A percentile compares a stretch with the other conserved stretches of the same genome.
phyloP scores from a whole-genome alignment of 2,888 invertebrate genomes.

The Diarsia dahlii region DNA sequence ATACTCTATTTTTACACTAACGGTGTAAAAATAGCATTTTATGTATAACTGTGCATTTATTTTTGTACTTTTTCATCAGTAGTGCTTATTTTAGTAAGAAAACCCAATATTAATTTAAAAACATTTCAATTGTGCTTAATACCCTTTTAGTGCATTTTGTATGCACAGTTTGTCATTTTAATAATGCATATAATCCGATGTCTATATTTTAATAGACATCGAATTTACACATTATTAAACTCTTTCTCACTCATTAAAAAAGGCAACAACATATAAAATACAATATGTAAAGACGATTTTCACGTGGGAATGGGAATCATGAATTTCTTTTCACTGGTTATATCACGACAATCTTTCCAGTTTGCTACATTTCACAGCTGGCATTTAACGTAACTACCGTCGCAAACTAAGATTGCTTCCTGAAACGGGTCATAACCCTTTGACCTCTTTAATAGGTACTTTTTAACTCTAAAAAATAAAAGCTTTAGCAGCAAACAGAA shows the following conservation, averaged over 20 bases:
- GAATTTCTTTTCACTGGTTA: constrained; percentile 1
- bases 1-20: background rate
- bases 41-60: no score
- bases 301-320: background rate
- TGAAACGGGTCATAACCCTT: background rate
- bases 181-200: background rate
- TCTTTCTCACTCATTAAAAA: background rate
- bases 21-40: no score
- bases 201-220: no score
- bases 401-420: constrained; percentile 11
- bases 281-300: background rate
- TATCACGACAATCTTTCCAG: background rate
- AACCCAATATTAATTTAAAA: background rate
- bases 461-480: background rate
- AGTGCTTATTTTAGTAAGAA: background rate
- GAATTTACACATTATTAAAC: no score
- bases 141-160: no score
- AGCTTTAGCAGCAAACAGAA: background rate
- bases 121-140: background rate
- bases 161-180: background rate
- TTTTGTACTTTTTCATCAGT: background rate
- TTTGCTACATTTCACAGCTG: background rate
- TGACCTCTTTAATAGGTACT: background rate
- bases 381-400: background rate
- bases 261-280: background rate